Percentiles rank a stretch among this genome's conserved stretches.
phyloP scores from a whole-genome alignment of 2,113 vertebrate genomes.

The Numida meleagris region DNA sequence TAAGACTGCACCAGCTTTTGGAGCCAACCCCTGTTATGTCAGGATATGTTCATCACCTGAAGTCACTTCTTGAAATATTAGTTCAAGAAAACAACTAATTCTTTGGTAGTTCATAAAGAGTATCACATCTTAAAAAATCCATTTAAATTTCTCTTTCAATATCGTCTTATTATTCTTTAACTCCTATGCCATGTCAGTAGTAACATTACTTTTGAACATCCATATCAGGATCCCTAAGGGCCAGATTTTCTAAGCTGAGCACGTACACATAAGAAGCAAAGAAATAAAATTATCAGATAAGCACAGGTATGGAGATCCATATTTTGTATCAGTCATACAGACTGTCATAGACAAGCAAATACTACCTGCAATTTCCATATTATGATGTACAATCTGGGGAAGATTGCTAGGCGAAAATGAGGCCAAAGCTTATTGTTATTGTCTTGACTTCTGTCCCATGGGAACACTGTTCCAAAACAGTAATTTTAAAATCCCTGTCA shows the following conservation, averaged over 20 bases:
- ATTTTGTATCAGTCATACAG: background rate
- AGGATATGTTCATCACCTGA: background rate
- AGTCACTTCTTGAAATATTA: background rate
- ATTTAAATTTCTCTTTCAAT: constrained; percentile 11
- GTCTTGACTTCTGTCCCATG: background rate
- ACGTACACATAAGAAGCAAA: background rate
- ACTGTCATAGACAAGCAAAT: background rate
- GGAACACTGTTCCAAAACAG: background rate
- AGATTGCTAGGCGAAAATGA: background rate
- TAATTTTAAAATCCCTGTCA: background rate
- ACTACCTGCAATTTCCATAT: background rate
- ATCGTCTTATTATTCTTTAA: background rate
- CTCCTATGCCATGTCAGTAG: background rate
- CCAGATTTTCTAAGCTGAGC: background rate
- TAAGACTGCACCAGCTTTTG: background rate
- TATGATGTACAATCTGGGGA: background rate
- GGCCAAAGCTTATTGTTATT: background rate
- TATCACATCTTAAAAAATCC: background rate
- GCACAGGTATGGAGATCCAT: background rate
- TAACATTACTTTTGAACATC: background rate
- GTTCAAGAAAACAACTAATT: background rate
- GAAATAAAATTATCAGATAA: background rate
- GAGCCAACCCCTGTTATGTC: background rate
- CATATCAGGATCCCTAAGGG: background rate
- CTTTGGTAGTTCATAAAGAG: background rate